Percentiles rank a stretch among this genome's conserved stretches.
phyloP scores from a whole-genome alignment of 2,888 invertebrate genomes.

The Agrochola lota region DNA sequence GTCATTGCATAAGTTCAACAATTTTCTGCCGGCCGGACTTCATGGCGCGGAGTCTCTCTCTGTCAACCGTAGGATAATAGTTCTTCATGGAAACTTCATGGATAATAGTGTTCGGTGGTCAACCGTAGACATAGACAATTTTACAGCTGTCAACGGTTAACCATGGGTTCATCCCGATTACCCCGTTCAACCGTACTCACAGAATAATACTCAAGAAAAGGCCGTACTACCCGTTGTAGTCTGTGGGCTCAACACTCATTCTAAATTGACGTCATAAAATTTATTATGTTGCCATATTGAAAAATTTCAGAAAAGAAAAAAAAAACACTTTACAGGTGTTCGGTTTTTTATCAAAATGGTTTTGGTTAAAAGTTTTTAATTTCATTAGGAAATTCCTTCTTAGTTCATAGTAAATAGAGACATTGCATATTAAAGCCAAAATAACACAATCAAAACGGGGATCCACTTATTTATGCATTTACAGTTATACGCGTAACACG shows the following conservation, averaged over 20 bases:
- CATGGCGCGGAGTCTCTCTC: no score
- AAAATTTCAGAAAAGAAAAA: constrained; percentile 58
- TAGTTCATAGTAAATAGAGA: constrained; percentile 60
- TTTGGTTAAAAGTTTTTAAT: constrained; percentile 85
- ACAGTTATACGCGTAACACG: constrained; percentile 91
- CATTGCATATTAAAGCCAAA: constrained; percentile 37
- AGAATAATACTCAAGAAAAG: no score
- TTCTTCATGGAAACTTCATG: no score
- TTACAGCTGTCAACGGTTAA: no score
- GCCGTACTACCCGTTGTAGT: background rate
- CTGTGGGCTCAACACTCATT: constrained; percentile 4
- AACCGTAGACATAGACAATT: no score
- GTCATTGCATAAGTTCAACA: no score
- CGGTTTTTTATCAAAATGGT: constrained; percentile 86
- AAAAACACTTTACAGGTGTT: constrained; percentile 83
- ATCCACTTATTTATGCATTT: constrained; percentile 87
- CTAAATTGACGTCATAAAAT: constrained; percentile 56
- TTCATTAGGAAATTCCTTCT: constrained; percentile 72
- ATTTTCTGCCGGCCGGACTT: no score
- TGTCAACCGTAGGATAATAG: no score
- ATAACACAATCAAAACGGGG: constrained; percentile 60
- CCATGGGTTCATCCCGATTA: no score
- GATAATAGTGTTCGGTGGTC: no score
- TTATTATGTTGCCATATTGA: constrained; percentile 70
- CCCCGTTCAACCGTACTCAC: no score